Conservation (phyloP, 2,113 vertebrate species). For the Mohoua ochrocephala region DNA sequence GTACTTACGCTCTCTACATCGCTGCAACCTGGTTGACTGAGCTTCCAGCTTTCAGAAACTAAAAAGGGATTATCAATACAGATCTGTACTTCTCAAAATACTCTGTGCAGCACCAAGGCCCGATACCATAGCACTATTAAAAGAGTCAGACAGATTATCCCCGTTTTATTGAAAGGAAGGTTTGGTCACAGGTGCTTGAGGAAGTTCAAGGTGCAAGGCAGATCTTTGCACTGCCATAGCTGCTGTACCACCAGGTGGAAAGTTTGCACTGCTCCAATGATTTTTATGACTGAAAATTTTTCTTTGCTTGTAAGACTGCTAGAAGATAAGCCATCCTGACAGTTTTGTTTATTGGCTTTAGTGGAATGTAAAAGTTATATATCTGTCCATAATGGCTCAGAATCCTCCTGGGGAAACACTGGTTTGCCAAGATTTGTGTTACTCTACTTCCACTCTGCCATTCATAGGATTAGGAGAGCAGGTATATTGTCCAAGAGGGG, state of each 20-base stretch:
- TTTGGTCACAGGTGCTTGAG: neutral
- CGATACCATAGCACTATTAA: neutral
- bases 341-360: neutral
- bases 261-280: neutral
- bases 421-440: neutral
- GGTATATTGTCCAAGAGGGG: neutral
- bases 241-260: neutral
- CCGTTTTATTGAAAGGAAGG: neutral
- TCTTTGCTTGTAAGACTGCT: neutral
- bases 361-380: neutral
- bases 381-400: neutral
- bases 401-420: neutral
- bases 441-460: neutral
- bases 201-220: neutral
- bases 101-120: neutral
- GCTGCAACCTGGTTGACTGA: neutral
- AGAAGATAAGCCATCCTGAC: neutral
- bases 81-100: neutral
- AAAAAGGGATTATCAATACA: neutral
- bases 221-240: neutral
- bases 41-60: neutral
- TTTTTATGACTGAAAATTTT: neutral
- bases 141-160: neutral
- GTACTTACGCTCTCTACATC: neutral
- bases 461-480: neutral